Evolutionary conservation across 2,797 vertebrate species (phyloP), one percentile per base, ranked within the genome.

Genomic region (Distichodus sexfasciatus): DNA sequence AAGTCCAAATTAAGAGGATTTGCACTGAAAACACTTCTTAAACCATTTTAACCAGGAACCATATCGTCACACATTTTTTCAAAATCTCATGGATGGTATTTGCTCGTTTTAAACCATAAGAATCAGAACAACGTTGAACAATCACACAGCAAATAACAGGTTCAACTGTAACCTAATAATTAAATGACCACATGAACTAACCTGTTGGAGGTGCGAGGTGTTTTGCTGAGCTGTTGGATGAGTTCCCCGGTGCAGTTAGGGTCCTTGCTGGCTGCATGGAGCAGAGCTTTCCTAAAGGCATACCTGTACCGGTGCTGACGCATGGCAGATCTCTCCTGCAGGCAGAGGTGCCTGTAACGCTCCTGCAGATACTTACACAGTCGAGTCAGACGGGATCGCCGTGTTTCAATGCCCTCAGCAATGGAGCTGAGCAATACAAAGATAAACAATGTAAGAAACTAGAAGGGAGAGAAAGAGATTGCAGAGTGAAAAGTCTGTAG

Each of bases 281-380:
- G 90, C 90, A 99, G 89, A 69, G 96, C 95, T 90, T 94, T 98
- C 83, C 95, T 92, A 79, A 98, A 94, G 4, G 93, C 90, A 64
- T 96, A 94, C 79, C 93, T 93, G 89, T 94, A 97, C 85, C 94
- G 94, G 90, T 93, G 95, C 80, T 96, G 96, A 68, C 93, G 95
- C 51, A 94, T 92, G 79, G 93, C 94, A 71, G 93, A 94, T 85
- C 95, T 91, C 89, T 98, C 96, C 91, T 96, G 93, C 86, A 94
- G 91, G 89, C 95, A 99, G 86, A 99, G 95, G 91, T 97, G 95
- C 92, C 95, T 96, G 83, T 99, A 98, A 86, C 97, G 98, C 86
- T 98, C 94, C 89, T 93, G 94, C 85, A 99, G 93, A 89, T 98
- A 97, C 77, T 96, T 94, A 91, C 97, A 99, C 85, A 99, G 94